Evolutionary conservation across 2,888 invertebrate genomes (phyloP).

Genomic region (Heteropelma amictum): DNA sequence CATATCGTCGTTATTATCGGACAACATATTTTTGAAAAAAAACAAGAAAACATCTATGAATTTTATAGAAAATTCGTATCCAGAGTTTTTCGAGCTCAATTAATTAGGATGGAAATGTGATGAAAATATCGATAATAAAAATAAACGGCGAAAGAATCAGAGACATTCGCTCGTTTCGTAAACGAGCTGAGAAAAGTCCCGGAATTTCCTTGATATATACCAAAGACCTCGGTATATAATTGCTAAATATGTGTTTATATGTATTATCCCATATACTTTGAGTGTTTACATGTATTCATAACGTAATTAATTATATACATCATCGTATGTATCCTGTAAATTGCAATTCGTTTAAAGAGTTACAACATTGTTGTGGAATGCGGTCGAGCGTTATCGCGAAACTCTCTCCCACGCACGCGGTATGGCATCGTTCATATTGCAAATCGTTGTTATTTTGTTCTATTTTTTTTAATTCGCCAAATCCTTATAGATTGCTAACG

Average conservation of each 20-base stretch:
- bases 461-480: background rate
- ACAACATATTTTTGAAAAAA: too few species aligned
- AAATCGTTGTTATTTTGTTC: background rate
- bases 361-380: slow-evolving; percentile 58
- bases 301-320: slow-evolving; percentile 20
- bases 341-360: slow-evolving; percentile 57
- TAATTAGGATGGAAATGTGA: background rate
- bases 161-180: too few species aligned
- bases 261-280: too few species aligned
- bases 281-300: background rate
- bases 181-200: too few species aligned
- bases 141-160: too few species aligned
- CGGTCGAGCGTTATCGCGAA: slow-evolving; percentile 57
- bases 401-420: slow-evolving; percentile 31
- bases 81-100: background rate
- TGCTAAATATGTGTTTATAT: too few species aligned
- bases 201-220: too few species aligned
- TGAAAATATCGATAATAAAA: too few species aligned
- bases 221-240: too few species aligned
- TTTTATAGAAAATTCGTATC: background rate
- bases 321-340: slow-evolving; percentile 50
- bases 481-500: background rate
- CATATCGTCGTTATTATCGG: too few species aligned
- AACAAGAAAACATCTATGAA: too few species aligned
- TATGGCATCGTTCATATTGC: background rate